Percentiles rank a stretch among this genome's conserved stretches.
Conservation (phyloP, 2,888 invertebrate species). For the Archips xylosteana region DNA sequence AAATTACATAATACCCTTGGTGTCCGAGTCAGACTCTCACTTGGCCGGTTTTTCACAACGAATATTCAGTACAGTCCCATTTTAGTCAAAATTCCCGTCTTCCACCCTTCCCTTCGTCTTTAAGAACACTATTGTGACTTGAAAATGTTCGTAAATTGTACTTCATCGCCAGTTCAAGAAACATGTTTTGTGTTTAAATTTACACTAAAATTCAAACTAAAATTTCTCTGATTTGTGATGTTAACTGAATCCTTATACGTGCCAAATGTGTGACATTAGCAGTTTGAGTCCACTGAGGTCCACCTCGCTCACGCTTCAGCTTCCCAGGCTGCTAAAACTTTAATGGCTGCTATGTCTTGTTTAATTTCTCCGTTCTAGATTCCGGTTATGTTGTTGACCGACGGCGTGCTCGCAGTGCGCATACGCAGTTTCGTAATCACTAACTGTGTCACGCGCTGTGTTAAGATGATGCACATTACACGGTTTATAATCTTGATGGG, state of each 20-base stretch:
- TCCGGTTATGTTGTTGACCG: constrained; percentile 10
- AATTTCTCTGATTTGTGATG: neutral
- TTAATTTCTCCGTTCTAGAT: constrained; percentile 14
- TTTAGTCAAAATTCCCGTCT: too few relatives aligned
- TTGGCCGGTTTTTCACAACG: too few relatives aligned
- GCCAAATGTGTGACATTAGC: neutral
- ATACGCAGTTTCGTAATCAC: constrained; percentile 18
- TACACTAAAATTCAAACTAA: too few relatives aligned
- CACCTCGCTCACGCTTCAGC: neutral
- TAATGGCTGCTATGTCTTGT: constrained; percentile 16
- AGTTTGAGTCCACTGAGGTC: neutral
- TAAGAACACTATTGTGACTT: too few relatives aligned
- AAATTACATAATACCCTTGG: too few relatives aligned
- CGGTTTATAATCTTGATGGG: constrained; percentile 17
- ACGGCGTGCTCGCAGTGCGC: constrained; percentile 2
- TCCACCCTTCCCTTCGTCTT: too few relatives aligned
- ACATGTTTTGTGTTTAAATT: too few relatives aligned
- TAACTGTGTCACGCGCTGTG: constrained; percentile 20
- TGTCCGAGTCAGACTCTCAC: too few relatives aligned
- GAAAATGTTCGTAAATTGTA: too few relatives aligned
- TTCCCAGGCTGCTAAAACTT: constrained; percentile 12
- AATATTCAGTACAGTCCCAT: too few relatives aligned
- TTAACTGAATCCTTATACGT: neutral
- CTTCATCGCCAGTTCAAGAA: too few relatives aligned
- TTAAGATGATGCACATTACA: constrained; percentile 13